Base-by-base conservation (phyloP, 2,113 vertebrate genomes). In the Hippocampus comes region DNA sequence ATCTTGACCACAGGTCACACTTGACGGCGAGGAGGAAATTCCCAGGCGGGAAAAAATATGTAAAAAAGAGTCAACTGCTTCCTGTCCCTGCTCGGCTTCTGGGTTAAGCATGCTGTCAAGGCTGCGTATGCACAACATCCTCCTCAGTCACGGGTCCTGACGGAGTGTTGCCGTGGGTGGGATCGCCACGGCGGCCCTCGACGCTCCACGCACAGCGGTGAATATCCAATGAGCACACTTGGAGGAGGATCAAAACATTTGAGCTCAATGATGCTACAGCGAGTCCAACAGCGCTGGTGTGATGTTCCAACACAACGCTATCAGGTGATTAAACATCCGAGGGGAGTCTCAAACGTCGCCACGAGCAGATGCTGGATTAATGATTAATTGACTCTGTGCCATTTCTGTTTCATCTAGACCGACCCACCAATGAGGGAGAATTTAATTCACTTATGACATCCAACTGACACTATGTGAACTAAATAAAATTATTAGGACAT, bases 271-370 rank as follows among this genome's bases (percentile, higher is more conserved):
- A 82, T 79, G 76, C 75, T 20, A 60, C 67, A 4, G 73, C 74
- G 41, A 82, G 84, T 86, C 79, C 78, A 80, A 86, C 79, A 77
- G 78, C 85, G 78, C 80, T 81, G 87, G 81, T 85, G 77, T 88
- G 84, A 74, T 88, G 83, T 87, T 90, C 84, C 87, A 83, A 88
- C 85, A 88, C 87, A 85, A 86, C 83, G 80, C 82, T 88, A 91
- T 90, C 91, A 89, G 85, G 86, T 88, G 89, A 88, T 90, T 88
- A 83, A 90, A 91, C 88, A 87, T 90, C 90, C 78, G 49, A 75
- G 9, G 87, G 88, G 91, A 88, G 75, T 74, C 42, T 87, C 89
- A 82, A 88, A 85, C 53, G 74, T 82, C 77, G 68, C 82, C 75
- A 65, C 79, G 78, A 88, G 83, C 89, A 93, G 90, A 89, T 88